Conservation (phyloP, 2,888 invertebrate species). For the Melipona beecheii region DNA sequence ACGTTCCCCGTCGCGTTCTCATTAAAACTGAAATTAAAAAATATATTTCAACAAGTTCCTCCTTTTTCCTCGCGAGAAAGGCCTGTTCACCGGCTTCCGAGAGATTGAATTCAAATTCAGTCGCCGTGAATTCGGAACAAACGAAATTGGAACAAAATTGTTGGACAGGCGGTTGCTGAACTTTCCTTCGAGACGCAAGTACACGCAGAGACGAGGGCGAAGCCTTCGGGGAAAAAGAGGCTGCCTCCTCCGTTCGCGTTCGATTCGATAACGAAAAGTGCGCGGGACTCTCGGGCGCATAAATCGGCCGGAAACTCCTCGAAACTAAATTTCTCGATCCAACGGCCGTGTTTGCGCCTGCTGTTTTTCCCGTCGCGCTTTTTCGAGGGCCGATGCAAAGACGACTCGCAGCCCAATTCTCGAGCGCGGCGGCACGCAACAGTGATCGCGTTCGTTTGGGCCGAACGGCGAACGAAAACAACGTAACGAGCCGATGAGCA, state of each 20-base stretch:
- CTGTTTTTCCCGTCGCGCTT: not conserved
- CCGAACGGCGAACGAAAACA: not conserved
- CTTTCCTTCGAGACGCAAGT: no score
- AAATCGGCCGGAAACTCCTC: not conserved
- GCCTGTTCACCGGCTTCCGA: no score
- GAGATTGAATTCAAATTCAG: no score
- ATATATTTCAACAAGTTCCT: not conserved
- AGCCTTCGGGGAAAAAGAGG: not conserved
- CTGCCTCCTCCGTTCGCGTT: no score
- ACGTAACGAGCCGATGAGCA: not conserved
- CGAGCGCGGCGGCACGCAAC: not conserved
- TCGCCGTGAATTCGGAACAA: no score
- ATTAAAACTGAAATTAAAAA: slow-evolving; percentile 2
- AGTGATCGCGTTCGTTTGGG: not conserved
- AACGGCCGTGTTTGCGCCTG: not conserved
- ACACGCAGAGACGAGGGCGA: no score
- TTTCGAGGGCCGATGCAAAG: not conserved
- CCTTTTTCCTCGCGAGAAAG: not conserved
- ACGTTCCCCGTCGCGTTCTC: no score
- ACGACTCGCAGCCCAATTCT: not conserved
- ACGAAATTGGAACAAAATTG: no score
- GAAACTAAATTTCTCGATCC: not conserved
- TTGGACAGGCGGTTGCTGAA: no score
- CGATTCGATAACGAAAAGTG: not conserved
- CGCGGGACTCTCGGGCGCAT: no score